A percentile compares a stretch with the other conserved stretches of the same genome.
phyloP scores from a whole-genome alignment of 1,140 invertebrate species.

The Atta texana region DNA sequence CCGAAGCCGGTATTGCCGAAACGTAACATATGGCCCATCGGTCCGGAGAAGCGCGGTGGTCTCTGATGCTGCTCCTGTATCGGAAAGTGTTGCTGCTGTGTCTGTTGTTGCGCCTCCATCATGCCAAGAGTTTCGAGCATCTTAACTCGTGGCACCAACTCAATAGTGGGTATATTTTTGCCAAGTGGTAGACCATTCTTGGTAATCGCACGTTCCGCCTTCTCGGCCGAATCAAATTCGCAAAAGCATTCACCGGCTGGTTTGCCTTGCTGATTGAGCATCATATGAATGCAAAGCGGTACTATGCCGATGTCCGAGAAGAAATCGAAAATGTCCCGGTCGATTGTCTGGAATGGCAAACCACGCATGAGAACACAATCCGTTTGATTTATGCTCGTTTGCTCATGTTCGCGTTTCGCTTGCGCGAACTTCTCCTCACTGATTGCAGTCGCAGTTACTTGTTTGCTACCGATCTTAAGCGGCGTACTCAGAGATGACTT shows the following conservation, averaged over 20 bases:
- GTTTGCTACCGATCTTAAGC: conserved; percentile 87
- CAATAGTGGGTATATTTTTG: conserved; percentile 89
- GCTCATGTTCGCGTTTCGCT: conserved; percentile 85
- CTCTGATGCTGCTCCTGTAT: conserved; percentile 76
- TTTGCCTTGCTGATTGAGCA: conserved; percentile 89
- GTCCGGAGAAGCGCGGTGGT: conserved; percentile 78
- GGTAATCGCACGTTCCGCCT: conserved; percentile 90
- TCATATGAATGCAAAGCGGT: conserved; percentile 92
- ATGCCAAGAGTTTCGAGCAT: conserved; percentile 86
- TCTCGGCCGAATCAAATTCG: conserved; percentile 91
- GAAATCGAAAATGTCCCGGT: conserved; percentile 93
- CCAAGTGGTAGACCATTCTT: conserved; percentile 91
- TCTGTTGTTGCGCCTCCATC: conserved; percentile 75
- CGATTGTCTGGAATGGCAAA: conserved; percentile 91
- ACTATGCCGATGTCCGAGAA: conserved; percentile 92
- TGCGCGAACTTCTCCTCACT: conserved; percentile 86
- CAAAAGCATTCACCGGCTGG: conserved; percentile 94
- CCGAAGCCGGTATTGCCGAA: conserved; percentile 80
- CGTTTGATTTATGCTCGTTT: conserved; percentile 77
- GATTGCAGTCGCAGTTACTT: conserved; percentile 86
- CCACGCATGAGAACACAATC: conserved; percentile 92
- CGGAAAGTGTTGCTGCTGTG: conserved; percentile 75
- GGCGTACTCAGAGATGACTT: conserved; percentile 87
- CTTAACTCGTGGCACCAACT: conserved; percentile 89
- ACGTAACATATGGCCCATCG: conserved; percentile 78